phyloP scores from a whole-genome alignment of 2,888 invertebrate genomes.

The Busseola fusca region DNA sequence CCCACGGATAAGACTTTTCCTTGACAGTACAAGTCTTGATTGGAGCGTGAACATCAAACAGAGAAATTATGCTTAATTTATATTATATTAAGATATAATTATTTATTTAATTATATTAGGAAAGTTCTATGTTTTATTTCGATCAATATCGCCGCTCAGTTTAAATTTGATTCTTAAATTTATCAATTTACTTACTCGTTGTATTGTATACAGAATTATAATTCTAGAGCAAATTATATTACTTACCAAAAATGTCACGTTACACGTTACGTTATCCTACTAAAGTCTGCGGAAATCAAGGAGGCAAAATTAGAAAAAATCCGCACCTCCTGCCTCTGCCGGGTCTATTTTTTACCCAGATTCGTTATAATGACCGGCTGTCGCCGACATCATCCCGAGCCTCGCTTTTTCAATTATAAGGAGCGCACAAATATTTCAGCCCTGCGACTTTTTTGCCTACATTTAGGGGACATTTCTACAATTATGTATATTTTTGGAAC shows the following conservation, averaged over 20 bases:
- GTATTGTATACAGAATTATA: neutral
- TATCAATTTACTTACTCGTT: too few relatives aligned
- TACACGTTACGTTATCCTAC: slow-evolving; percentile 2
- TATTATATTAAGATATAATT: too few relatives aligned
- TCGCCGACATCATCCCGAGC: slow-evolving; percentile 50
- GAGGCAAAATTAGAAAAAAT: slow-evolving; percentile 53
- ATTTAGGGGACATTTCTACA: slow-evolving; percentile 50
- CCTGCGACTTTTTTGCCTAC: slow-evolving; percentile 44
- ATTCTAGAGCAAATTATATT: slow-evolving; percentile 6
- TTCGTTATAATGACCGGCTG: slow-evolving; percentile 62
- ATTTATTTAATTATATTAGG: too few relatives aligned
- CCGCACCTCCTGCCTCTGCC: slow-evolving; percentile 26
- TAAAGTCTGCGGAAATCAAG: slow-evolving; percentile 26
- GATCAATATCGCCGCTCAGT: neutral
- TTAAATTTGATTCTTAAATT: neutral
- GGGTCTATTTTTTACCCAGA: slow-evolving; percentile 51
- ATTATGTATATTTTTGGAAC: slow-evolving; percentile 48
- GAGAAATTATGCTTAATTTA: too few relatives aligned
- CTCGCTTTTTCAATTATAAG: slow-evolving; percentile 60
- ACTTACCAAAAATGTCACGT: slow-evolving; percentile 34
- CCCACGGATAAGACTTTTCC: too few relatives aligned
- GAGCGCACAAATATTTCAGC: slow-evolving; percentile 47
- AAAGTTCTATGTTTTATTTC: neutral
- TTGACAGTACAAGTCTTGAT: too few relatives aligned
- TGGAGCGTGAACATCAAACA: too few relatives aligned